Evolutionary conservation across 2,888 invertebrate genomes (phyloP), one percentile per base, ranked within the genome.

Genomic region (Protophormia terraenovae): DNA sequence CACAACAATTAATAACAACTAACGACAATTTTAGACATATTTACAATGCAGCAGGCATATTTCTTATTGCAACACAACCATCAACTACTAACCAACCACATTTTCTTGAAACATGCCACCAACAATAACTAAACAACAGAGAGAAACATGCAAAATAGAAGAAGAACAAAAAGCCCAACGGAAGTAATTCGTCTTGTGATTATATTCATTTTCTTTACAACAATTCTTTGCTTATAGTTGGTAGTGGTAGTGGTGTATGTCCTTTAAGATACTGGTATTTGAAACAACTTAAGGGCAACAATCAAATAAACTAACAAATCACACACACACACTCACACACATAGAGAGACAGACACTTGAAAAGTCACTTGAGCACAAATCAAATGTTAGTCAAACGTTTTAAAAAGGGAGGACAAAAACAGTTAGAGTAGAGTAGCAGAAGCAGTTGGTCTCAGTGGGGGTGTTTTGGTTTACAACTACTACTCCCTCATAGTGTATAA

Each of bases 111-210:
- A 47, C 66, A 67, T 22, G 29, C 35, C 50, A 16, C 50, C 22
- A 76, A 27, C 64, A 29, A 8, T 1, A 29, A 3, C 32, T 27
- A 4, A 69, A 62, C 24, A 75, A 64, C 6, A 22, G 10, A 27
- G 1, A 24, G 16, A 55, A 50, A 12, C 27, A n/a, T n/a, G n/a
- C n/a, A 32, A 29, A 35, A 19, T 16, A 16, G 4, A 16, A 24
- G 12, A 60, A 27, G 3, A 10, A 50, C 16, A 38, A 45, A 41
- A 55, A 32, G 8, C 5, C 66, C 38, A 53, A n/a, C 72, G 78
- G 71, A 83, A 78, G 58, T 55, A 79, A 78, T 79, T 69, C 73
- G 38, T 73, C 78, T 83, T 78, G 78, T 27, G 73, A 64, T 83
- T 71, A 53, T n/a, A n/a, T 67, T 67, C 29, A 67, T 50, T 78